A percentile compares a stretch with the other conserved stretches of the same genome.
These are phyloP conservation scores for Blera fallax DNA, from an alignment of 2,888 invertebrate species.

Conservation along the genomic window DNA sequence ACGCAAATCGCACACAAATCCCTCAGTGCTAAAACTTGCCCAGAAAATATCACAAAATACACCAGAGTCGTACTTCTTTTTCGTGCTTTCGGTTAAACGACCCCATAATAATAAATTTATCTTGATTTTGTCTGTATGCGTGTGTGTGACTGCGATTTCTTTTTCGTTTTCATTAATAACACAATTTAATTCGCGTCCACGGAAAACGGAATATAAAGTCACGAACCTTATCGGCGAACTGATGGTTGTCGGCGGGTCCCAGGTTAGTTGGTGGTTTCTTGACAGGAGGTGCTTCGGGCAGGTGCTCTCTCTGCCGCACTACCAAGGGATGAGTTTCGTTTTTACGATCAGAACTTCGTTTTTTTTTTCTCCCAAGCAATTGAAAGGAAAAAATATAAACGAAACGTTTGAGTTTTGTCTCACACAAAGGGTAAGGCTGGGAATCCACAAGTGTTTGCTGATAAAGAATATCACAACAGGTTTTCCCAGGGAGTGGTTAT, in stretches of 20 bases:
- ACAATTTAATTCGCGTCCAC: conserved; percentile 55
- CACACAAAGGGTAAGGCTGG: conserved; percentile 6
- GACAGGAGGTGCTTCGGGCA: conserved; percentile 1
- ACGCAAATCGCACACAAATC: conserved; percentile 43
- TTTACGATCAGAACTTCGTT: conserved; percentile 21
- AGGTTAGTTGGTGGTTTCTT: conserved; percentile 1
- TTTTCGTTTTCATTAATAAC: conserved; percentile 68
- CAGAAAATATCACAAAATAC: background rate
- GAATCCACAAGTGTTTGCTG: conserved; percentile 58
- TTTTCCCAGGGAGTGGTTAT: conserved; percentile 26
- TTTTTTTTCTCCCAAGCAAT: background rate
- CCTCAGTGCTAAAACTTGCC: background rate
- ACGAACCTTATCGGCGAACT: conserved; percentile 44
- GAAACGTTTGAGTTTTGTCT: background rate
- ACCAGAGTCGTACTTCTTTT: conserved; percentile 12
- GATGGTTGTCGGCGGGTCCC: background rate
- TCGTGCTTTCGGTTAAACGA: conserved; percentile 62
- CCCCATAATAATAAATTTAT: conserved; percentile 70
- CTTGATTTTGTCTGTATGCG: conserved; percentile 52
- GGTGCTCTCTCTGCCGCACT: background rate
- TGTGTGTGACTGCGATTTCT: conserved; percentile 59
- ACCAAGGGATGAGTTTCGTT: conserved; percentile 5
- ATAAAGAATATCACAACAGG: conserved; percentile 42
- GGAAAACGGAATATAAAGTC: conserved; percentile 46
- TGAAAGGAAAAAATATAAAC: background rate